Percentiles rank a stretch among this genome's conserved stretches.
These are phyloP conservation scores for Argyrosomus regius DNA, from an alignment of 2,797 vertebrate species.

Conservation along the genomic window DNA sequence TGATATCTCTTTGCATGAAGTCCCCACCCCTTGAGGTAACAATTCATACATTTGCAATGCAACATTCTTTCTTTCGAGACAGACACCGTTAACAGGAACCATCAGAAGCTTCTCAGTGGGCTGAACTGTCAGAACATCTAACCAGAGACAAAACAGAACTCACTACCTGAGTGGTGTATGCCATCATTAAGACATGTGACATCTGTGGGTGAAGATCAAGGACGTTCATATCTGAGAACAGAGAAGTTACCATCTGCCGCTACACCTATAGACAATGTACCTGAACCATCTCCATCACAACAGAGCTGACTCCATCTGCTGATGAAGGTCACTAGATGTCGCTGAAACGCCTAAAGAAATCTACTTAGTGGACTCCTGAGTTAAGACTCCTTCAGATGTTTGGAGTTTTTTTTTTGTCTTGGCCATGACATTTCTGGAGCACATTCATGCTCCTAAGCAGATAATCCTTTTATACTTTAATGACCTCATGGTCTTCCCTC, in stretches of 20 bases:
- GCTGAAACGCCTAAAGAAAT: not conserved
- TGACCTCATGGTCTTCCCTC: not conserved
- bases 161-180: not conserved
- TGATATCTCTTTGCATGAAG: too few species aligned
- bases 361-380: too few species aligned
- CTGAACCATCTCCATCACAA: not conserved
- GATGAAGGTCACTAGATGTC: not conserved
- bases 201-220: too few species aligned
- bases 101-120: not conserved
- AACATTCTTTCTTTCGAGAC: too few species aligned
- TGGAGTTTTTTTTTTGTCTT: slow-evolving; percentile 1
- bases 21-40: too few species aligned
- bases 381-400: not conserved
- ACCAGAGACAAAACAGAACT: not conserved
- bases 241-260: not conserved
- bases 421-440: not conserved
- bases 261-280: not conserved
- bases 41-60: too few species aligned
- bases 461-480: slow-evolving; percentile 15
- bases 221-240: not conserved
- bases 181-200: not conserved
- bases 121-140: slow-evolving; percentile 9
- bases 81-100: too few species aligned
- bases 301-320: not conserved
- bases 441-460: not conserved